Conservation (phyloP, 2,888 invertebrate genomes). For the Subacronicta megacephala region DNA sequence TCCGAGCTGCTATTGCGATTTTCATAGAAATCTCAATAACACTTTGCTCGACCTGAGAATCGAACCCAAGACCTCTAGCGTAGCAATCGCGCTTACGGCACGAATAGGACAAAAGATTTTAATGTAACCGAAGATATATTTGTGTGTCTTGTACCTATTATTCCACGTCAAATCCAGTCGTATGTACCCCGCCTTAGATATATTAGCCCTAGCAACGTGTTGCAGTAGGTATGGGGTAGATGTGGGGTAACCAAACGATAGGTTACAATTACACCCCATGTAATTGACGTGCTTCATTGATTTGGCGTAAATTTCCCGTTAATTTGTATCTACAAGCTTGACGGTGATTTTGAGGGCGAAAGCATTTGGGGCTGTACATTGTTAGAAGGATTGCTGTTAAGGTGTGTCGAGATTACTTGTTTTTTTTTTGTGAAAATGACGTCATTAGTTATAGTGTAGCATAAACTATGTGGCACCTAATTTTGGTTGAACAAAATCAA, state of each 20-base stretch:
- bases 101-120: too few species aligned
- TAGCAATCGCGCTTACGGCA: too few species aligned
- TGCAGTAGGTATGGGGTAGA: conserved; percentile 13
- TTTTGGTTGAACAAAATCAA: too few species aligned
- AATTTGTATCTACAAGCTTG: conserved; percentile 32
- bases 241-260: conserved; percentile 19
- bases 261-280: conserved; percentile 31
- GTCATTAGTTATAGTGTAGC: too few species aligned
- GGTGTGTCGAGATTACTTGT: neutral
- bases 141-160: too few species aligned
- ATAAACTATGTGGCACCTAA: too few species aligned
- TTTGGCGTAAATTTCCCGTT: conserved; percentile 40
- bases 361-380: conserved; percentile 2
- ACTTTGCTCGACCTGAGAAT: too few species aligned
- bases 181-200: conserved; percentile 17
- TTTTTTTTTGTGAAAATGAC: conserved; percentile 1
- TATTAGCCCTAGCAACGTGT: conserved; percentile 33
- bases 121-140: too few species aligned
- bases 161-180: neutral
- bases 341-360: conserved; percentile 20
- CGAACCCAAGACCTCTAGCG: too few species aligned
- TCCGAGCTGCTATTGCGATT: too few species aligned
- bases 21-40: too few species aligned
- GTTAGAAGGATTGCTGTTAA: neutral
- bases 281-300: conserved; percentile 31